These are phyloP conservation scores for Paelopatides confundens DNA, from an alignment of 53 echinoderm and acorn worm genomes.

Conservation along the genomic window DNA sequence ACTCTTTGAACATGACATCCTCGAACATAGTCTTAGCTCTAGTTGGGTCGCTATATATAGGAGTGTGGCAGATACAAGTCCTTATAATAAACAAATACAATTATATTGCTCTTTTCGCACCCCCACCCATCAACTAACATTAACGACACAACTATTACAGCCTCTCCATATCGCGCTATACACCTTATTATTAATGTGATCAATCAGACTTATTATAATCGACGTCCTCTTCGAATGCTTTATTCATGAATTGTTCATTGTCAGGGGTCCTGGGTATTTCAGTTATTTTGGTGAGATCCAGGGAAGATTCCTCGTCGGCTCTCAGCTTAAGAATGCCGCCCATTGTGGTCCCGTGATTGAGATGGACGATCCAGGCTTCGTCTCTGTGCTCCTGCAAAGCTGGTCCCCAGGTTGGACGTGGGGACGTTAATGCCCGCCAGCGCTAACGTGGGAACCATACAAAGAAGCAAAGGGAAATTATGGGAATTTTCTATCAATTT, in stretches of 20 bases:
- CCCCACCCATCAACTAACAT: no score
- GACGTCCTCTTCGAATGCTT: background rate
- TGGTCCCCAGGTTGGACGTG: constrained; percentile 80
- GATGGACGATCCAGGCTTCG: constrained; percentile 78
- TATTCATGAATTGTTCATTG: background rate
- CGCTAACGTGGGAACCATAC: constrained; percentile 58
- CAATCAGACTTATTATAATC: no score
- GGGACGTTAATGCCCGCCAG: constrained; percentile 64
- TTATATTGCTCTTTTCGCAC: no score
- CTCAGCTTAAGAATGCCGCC: constrained; percentile 55
- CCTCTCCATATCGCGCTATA: no score
- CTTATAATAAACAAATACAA: no score
- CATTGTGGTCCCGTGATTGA: constrained; percentile 72
- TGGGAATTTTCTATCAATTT: no score
- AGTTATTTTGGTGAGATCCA: background rate
- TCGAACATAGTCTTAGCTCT: no score
- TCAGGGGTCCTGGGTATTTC: background rate
- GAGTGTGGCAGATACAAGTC: no score
- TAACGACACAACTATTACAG: no score
- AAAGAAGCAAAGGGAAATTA: background rate
- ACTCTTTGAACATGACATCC: no score
- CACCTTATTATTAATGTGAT: no score
- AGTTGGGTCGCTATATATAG: no score
- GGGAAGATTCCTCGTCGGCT: background rate
- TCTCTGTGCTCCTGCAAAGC: constrained; percentile 68